Base-by-base conservation (phyloP, 1,140 invertebrate species). In the Macrosteles quadrilineatus region DNA sequence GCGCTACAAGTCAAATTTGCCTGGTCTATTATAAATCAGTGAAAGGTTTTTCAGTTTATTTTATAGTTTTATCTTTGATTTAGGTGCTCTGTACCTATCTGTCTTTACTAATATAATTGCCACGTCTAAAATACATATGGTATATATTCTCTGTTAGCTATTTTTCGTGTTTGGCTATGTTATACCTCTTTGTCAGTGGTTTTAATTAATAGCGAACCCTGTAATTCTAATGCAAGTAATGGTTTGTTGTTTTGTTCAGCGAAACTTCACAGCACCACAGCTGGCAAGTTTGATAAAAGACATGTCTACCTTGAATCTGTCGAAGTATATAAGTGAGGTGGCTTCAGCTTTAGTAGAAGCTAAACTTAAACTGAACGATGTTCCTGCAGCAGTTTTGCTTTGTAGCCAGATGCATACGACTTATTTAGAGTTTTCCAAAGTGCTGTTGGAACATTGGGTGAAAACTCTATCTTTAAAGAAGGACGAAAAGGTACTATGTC, bases 301-400 rank as follows among this genome's bases (percentile, higher is more conserved):
- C 76, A 90, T 96, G 81, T 83, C 87, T 27, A 83, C 85, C 9
- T 83, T 99, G 3, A 99, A 99, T 84, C 83, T 99, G 4, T 95
- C 94, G 1, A 98, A 98, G 82, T 99, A 98, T 79, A 89, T 97
- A 59, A 95, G 93, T 25, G 96, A 98, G 84, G 93, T 97, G 69
- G 95, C 95, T 6, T 86, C 91, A 3, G 95, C 95, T 9, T 84
- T 99, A 25, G 90, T 94, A 0, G 97, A 99, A 80, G 92, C 95
- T 1, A 95, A 96, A 80, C 79, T 97, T 0, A 97, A 97, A 83
- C 94, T 98, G 91, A 93, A 90, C 9, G 97, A 99, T 80, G 90
- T 98, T n/a, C 80, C 86, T 27, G 88, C 91, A 50, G 94, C 92
- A 32, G 86, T 98, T 1, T 87, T 88, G 74, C 83, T 97, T 21